Conservation (phyloP, 2,888 invertebrate genomes). For the Eupithecia pulchellata region DNA sequence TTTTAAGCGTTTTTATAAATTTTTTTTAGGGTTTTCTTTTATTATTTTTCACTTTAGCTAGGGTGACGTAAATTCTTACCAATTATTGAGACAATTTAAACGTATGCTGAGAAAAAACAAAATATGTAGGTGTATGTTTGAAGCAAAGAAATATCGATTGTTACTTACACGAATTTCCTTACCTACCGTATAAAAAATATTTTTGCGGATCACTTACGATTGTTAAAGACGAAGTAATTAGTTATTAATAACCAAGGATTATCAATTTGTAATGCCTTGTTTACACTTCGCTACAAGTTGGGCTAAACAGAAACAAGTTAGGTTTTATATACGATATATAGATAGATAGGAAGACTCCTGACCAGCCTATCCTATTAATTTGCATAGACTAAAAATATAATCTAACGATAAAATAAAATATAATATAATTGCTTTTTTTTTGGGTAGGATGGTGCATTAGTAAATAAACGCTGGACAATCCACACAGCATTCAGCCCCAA, state of each 20-base stretch:
- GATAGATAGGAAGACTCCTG: background rate
- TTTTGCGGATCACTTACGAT: background rate
- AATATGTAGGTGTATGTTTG: too few species aligned
- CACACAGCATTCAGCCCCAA: too few species aligned
- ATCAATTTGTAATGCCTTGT: conserved; percentile 24
- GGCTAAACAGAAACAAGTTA: background rate
- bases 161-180: background rate
- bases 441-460: background rate
- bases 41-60: background rate
- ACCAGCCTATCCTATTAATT: background rate
- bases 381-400: background rate
- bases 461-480: too few species aligned
- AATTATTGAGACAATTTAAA: background rate
- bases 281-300: background rate
- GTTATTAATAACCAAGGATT: conserved; percentile 48
- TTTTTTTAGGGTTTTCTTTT: too few species aligned
- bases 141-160: background rate
- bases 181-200: background rate
- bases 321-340: background rate
- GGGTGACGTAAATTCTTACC: background rate
- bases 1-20: too few species aligned
- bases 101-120: background rate
- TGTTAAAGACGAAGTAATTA: conserved; percentile 22
- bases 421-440: background rate
- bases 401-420: background rate